Conservation (phyloP, 2,113 vertebrate species). For the Microcebus lehilahytsara region DNA sequence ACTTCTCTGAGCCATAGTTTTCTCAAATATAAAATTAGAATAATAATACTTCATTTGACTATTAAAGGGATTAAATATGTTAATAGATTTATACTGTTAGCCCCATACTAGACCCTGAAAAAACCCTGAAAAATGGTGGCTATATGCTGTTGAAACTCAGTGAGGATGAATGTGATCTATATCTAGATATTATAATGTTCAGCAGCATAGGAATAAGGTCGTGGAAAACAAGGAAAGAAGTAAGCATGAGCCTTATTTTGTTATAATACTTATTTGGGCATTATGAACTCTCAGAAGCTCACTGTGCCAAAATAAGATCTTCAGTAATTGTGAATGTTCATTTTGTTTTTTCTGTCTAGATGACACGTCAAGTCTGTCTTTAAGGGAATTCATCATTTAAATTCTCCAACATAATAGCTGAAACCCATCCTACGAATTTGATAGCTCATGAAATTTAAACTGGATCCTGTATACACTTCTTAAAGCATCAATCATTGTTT, state of each 20-base stretch:
- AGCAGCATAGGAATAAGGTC: not conserved
- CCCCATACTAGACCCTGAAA: no score
- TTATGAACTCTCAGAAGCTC: not conserved
- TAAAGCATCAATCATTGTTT: not conserved
- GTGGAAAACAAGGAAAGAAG: not conserved
- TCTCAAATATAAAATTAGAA: not conserved
- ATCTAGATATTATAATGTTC: not conserved
- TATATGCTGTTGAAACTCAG: not conserved
- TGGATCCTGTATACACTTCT: not conserved
- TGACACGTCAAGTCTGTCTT: slow-evolving; percentile 1
- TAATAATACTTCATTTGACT: slow-evolving; percentile 1
- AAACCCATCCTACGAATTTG: not conserved
- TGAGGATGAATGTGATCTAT: not conserved
- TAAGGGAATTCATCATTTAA: not conserved
- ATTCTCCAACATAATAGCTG: not conserved
- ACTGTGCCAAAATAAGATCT: slow-evolving; percentile 11
- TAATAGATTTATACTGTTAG: not conserved
- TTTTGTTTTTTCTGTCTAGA: slow-evolving; percentile 28
- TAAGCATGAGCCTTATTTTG: not conserved
- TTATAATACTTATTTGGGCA: not conserved
- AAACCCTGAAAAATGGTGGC: not conserved
- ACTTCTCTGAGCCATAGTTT: not conserved
- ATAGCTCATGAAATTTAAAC: not conserved
- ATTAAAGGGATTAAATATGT: not conserved
- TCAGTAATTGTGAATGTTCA: not conserved